Conservation (phyloP, 2,113 vertebrate species). For the Amblyornis subalaris region DNA sequence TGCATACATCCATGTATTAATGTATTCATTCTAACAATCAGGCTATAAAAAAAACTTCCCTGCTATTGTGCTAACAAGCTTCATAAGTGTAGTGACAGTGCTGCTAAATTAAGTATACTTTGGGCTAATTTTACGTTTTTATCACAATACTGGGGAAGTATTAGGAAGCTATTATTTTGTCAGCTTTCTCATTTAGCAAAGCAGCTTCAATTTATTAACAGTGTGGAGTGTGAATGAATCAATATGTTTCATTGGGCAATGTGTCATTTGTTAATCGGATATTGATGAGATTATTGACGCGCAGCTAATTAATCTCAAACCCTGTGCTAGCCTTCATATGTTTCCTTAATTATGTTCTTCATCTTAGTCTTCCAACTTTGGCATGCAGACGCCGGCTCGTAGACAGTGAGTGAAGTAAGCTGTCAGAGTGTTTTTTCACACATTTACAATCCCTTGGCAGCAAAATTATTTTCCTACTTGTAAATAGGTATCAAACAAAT, state of each 20-base stretch:
- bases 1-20: neutral
- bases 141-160: slow-evolving; percentile 72
- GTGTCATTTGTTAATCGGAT: slow-evolving; percentile 99
- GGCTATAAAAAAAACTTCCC: neutral
- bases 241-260: slow-evolving; percentile 96
- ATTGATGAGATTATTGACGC: slow-evolving; percentile 99
- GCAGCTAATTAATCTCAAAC: slow-evolving; percentile 97
- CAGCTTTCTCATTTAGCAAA: slow-evolving; percentile 87
- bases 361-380: slow-evolving; percentile 88
- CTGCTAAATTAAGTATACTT: slow-evolving; percentile 73
- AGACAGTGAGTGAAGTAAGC: slow-evolving; percentile 82
- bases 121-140: slow-evolving; percentile 76
- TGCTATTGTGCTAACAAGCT: slow-evolving; percentile 33
- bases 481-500: slow-evolving; percentile 80
- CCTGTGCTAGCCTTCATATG: slow-evolving; percentile 89
- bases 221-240: slow-evolving; percentile 88
- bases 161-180: slow-evolving; percentile 80
- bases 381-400: slow-evolving; percentile 63
- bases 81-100: slow-evolving; percentile 54
- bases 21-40: neutral
- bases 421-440: slow-evolving; percentile 73
- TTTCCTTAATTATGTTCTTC: slow-evolving; percentile 99
- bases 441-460: slow-evolving; percentile 75
- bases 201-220: slow-evolving; percentile 94
- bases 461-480: slow-evolving; percentile 77